Conservation (phyloP, 2,888 invertebrate genomes). For the Hemistola chrysoprasaria region DNA sequence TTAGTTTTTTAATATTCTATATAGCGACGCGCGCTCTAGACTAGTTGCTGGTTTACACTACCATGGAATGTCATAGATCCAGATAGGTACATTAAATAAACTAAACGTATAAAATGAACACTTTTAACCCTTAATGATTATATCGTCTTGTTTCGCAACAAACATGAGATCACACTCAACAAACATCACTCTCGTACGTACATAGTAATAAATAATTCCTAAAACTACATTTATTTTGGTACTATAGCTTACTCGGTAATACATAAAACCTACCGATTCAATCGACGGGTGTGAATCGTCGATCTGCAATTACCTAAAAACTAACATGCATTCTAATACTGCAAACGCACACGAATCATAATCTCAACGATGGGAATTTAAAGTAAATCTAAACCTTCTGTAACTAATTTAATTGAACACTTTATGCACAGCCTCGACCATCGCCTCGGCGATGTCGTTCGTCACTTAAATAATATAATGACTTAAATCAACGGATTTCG, state of each 20-base stretch:
- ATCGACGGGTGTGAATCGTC: constrained; percentile 52
- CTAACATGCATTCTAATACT: constrained; percentile 62
- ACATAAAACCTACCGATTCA: constrained; percentile 44
- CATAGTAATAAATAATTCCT: constrained; percentile 76
- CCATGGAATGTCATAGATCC: constrained; percentile 66
- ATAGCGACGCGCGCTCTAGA: constrained; percentile 65
- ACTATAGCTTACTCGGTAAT: constrained; percentile 66
- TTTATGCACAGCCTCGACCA: constrained; percentile 79
- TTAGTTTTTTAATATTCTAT: constrained; percentile 40
- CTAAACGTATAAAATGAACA: constrained; percentile 58
- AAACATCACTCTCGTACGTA: constrained; percentile 59
- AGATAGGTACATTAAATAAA: constrained; percentile 57
- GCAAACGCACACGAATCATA: constrained; percentile 63
- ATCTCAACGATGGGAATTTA: constrained; percentile 77
- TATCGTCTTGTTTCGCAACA: constrained; percentile 52
- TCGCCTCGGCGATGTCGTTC: constrained; percentile 67
- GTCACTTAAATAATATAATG: constrained; percentile 63
- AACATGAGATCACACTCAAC: constrained; percentile 75
- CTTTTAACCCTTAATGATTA: constrained; percentile 50
- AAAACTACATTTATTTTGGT: constrained; percentile 71
- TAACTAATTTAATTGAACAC: constrained; percentile 76
- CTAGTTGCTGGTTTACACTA: constrained; percentile 70
- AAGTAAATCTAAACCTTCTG: constrained; percentile 61
- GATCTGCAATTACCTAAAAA: constrained; percentile 50
- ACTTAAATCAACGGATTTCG: constrained; percentile 73